Conservation (phyloP, 2,113 vertebrate genomes). For the Microcebus griseorufus region DNA sequence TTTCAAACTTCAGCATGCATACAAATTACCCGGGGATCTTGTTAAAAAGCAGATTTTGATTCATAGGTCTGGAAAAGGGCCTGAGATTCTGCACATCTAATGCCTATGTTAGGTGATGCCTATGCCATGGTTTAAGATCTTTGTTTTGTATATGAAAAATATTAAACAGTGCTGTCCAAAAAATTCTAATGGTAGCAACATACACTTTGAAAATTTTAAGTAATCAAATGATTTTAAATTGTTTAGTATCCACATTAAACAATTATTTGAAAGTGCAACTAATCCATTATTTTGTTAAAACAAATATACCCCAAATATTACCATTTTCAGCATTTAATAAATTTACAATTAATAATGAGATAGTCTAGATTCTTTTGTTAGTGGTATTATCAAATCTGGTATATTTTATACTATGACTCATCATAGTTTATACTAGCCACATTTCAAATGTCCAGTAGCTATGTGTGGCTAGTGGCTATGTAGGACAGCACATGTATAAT, state of each 20-base stretch:
- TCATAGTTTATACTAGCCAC: not conserved
- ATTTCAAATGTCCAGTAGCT: not conserved
- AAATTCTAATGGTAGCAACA: not conserved
- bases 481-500: not conserved
- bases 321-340: not conserved
- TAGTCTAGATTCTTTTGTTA: not conserved
- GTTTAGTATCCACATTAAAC: not conserved
- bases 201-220: no score
- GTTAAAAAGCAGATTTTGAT: constrained; percentile 28
- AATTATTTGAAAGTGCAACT: not conserved
- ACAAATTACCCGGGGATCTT: not conserved
- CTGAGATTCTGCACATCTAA: not conserved
- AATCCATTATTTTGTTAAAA: not conserved
- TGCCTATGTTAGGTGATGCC: not conserved
- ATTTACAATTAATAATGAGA: not conserved
- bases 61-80: not conserved
- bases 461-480: not conserved
- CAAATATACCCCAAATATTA: not conserved
- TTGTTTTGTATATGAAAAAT: not conserved
- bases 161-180: not conserved
- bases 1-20: constrained; percentile 12
- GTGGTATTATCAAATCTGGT: not conserved
- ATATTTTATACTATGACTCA: not conserved
- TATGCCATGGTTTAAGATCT: not conserved
- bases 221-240: not conserved